Evolutionary conservation across 2,888 invertebrate genomes (phyloP).

Genomic region (Schrankia costaestrigalis): DNA sequence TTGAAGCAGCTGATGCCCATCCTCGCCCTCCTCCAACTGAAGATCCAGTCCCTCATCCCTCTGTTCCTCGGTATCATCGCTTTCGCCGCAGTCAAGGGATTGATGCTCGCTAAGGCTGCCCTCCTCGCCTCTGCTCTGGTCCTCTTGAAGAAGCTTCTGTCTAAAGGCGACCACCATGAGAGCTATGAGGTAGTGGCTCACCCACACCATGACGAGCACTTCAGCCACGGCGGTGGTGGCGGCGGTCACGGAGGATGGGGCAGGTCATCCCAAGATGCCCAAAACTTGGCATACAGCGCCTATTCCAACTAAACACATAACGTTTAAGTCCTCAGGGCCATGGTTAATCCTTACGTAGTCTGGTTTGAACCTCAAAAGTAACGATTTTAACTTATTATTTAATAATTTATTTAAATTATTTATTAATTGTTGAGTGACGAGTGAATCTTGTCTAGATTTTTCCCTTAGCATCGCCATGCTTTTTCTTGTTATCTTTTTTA

Average conservation of each 20-base stretch:
- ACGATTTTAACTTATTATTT: slow-evolving; percentile 67
- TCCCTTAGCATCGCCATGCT: slow-evolving; percentile 43
- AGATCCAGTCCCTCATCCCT: slow-evolving; percentile 88
- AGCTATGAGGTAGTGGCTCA: slow-evolving; percentile 89
- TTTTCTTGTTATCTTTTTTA: slow-evolving; percentile 22
- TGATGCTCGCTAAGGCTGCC: slow-evolving; percentile 91
- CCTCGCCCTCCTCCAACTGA: slow-evolving; percentile 88
- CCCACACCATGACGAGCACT: slow-evolving; percentile 83
- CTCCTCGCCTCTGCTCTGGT: slow-evolving; percentile 88
- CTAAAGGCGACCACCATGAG: slow-evolving; percentile 83
- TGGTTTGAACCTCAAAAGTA: slow-evolving; percentile 67
- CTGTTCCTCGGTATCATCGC: slow-evolving; percentile 87
- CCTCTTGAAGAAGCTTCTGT: slow-evolving; percentile 83
- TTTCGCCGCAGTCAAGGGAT: slow-evolving; percentile 90
- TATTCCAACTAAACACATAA: slow-evolving; percentile 75
- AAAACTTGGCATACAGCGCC: slow-evolving; percentile 87
- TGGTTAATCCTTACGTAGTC: slow-evolving; percentile 45
- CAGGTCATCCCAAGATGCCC: slow-evolving; percentile 83
- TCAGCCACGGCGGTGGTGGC: slow-evolving; percentile 77
- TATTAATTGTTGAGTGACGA: slow-evolving; percentile 47
- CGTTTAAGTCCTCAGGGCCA: slow-evolving; percentile 37
- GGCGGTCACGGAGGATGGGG: slow-evolving; percentile 83
- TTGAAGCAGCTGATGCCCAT: slow-evolving; percentile 88
- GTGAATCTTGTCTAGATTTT: slow-evolving; percentile 61
- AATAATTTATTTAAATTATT: slow-evolving; percentile 72